A percentile compares a stretch with the other conserved stretches of the same genome.
Evolutionary conservation across 2,797 vertebrate species (phyloP).

Genomic region (Galagoides demidoff): DNA sequence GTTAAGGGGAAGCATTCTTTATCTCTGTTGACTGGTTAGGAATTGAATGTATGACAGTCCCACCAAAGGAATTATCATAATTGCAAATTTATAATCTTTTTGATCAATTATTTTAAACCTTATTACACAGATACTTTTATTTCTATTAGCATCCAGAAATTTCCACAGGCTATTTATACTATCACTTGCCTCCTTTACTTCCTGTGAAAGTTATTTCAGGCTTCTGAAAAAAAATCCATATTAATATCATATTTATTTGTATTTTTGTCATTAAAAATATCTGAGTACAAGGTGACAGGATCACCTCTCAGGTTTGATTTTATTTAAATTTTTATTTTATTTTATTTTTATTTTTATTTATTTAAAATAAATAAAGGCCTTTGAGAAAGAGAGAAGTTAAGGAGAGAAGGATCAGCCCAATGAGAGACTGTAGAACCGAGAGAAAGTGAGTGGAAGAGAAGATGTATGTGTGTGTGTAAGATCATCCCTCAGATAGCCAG

Average conservation of each 20-base stretch:
- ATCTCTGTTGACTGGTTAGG: neutral
- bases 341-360: neutral
- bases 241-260: neutral
- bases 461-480: too few species aligned
- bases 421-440: neutral
- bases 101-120: neutral
- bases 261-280: neutral
- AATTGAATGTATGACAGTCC: neutral
- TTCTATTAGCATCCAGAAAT: neutral
- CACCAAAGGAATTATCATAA: neutral
- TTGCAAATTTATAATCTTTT: conserved; percentile 14
- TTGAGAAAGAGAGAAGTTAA: conserved; percentile 38
- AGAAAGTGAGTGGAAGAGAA: neutral
- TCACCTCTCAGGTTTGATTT: conserved; percentile 18
- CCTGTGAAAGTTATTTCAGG: neutral
- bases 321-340: neutral
- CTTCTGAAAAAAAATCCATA: neutral
- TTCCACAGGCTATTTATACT: neutral
- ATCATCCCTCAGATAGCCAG: neutral
- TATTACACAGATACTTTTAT: neutral
- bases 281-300: neutral
- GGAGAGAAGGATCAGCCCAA: neutral
- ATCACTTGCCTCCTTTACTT: conserved; percentile 8
- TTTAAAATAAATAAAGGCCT: too few species aligned
- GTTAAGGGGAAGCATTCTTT: neutral